Evolutionary conservation across 2,888 invertebrate species (phyloP).

Genomic region (Harmothoe impar): DNA sequence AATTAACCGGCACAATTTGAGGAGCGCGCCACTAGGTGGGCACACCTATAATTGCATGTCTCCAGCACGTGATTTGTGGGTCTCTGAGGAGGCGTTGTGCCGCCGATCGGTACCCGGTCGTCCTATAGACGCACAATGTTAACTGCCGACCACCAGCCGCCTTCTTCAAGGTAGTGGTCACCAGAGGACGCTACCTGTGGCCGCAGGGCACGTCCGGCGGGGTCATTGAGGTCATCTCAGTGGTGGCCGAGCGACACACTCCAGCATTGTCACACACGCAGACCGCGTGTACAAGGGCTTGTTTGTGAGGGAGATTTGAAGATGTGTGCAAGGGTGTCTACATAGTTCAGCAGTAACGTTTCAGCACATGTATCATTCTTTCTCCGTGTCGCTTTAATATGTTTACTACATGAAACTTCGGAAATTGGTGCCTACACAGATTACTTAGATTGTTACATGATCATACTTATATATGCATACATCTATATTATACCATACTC

Average conservation of each 20-base stretch:
- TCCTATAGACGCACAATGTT: neutral
- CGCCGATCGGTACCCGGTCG: neutral
- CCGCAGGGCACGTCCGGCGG: neutral
- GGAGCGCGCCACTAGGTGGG: neutral
- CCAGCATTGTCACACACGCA: neutral
- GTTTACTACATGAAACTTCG: too few species aligned
- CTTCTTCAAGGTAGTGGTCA: slow-evolving; percentile 6
- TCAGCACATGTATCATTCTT: too few species aligned
- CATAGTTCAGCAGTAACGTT: too few species aligned
- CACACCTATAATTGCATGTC: slow-evolving; percentile 35
- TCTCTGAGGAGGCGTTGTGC: neutral
- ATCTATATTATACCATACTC: too few species aligned
- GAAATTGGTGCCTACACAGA: too few species aligned
- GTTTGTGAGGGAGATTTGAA: neutral
- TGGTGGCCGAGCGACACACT: neutral
- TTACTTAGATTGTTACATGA: too few species aligned
- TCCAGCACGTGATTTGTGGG: neutral
- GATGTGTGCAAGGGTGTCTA: too few species aligned
- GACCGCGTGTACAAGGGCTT: neutral
- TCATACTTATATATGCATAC: too few species aligned
- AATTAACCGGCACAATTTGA: slow-evolving; percentile 27
- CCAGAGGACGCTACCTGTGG: slow-evolving; percentile 2
- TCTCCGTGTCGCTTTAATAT: too few species aligned
- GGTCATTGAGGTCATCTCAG: slow-evolving; percentile 13
- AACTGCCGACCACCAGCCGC: neutral